A percentile compares a stretch with the other conserved stretches of the same genome.
Evolutionary conservation across 2,888 invertebrate genomes (phyloP).

Genomic region (Platycheirus rosarum): DNA sequence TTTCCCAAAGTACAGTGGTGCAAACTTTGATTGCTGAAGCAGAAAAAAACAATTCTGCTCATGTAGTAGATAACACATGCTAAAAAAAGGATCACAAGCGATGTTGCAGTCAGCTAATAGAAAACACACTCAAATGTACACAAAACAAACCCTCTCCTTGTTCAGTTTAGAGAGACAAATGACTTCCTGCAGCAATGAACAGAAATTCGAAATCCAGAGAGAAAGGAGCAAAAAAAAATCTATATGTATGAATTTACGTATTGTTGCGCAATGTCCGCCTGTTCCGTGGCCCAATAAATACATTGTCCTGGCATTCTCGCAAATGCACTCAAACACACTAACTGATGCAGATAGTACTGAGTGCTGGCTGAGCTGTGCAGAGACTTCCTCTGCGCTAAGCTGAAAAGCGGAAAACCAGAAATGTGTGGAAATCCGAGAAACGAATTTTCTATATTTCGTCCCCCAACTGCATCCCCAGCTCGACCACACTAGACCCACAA

Average conservation of each 20-base stretch:
- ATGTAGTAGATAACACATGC: neutral
- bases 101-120: slow-evolving; percentile 29
- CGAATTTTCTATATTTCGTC: slow-evolving; percentile 52
- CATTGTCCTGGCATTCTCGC: slow-evolving; percentile 69
- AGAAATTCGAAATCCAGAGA: slow-evolving; percentile 64
- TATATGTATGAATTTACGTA: slow-evolving; percentile 4
- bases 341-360: slow-evolving; percentile 16
- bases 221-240: slow-evolving; percentile 13
- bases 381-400: slow-evolving; percentile 68
- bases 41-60: slow-evolving; percentile 48
- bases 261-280: slow-evolving; percentile 73
- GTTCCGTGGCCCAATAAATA: slow-evolving; percentile 71
- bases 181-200: slow-evolving; percentile 73
- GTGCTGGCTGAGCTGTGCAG: neutral
- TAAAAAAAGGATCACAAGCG: slow-evolving; percentile 15
- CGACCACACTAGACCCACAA: slow-evolving; percentile 25
- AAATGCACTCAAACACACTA: slow-evolving; percentile 50
- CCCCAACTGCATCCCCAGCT: slow-evolving; percentile 10
- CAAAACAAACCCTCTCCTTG: slow-evolving; percentile 21
- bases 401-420: slow-evolving; percentile 72
- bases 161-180: slow-evolving; percentile 66
- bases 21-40: slow-evolving; percentile 45
- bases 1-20: neutral
- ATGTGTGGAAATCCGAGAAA: slow-evolving; percentile 73
- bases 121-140: slow-evolving; percentile 16